Base-by-base conservation (phyloP, 2,113 vertebrate species). In the Macroglossus sobrinus region DNA sequence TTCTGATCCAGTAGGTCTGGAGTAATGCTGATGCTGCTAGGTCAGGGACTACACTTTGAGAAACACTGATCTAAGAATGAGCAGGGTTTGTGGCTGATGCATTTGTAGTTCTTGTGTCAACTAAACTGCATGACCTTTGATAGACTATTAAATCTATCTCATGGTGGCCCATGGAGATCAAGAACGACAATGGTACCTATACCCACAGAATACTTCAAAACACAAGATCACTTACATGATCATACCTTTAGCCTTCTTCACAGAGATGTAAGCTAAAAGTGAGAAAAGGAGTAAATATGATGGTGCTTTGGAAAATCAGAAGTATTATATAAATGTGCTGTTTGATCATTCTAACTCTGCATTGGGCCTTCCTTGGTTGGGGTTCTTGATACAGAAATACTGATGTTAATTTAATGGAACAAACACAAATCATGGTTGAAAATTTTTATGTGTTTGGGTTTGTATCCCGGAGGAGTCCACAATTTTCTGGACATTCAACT, bases 41-140 rank as follows among this genome's bases (percentile, higher is more conserved):
- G 40, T 26, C 35, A 35, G 18, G 40, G 12, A 30, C 13, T 61
- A 88, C 53, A 43, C 40, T 80, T 86, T 8, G 55, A 89, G 90
- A 96, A 93, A 85, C 63, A 28, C 13, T 93, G 88, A 43, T 87
- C 71, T 75, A 59, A 95, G 50, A 84, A 95, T 47, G 76, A 95
- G 91, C 66, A 68, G 68, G 63, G 22, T 21, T 0, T 0, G 76
- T 55, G 71, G 19, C 68, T 26, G 30, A 94, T 30, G 95, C 75
- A 15, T 71, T 94, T 95, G 33, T 89, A 50, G 91, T 92, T 98
- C 96, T 69, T 78, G 24, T 40, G 14, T 63, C 63, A 71, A 95
- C 55, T 91, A 89, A 94, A n/a, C n/a, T 33, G 63, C 88, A 24
- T 61, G 69, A 79, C 69, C 89, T 95, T 89, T 59, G 33, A 78